Evolutionary conservation across 2,113 vertebrate species (phyloP).

Genomic region (Heterochromis multidens): DNA sequence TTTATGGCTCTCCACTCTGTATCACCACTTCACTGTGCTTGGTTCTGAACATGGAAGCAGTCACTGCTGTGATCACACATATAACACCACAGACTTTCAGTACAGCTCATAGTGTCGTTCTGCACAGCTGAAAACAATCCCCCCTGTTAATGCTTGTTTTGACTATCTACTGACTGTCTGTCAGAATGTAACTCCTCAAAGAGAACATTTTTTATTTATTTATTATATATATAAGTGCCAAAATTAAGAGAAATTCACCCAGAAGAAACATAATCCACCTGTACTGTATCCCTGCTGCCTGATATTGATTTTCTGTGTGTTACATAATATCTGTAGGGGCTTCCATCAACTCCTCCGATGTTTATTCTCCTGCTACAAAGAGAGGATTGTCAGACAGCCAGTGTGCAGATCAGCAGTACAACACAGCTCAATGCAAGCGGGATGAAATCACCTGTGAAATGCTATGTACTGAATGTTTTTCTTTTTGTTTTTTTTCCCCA

Average conservation of each 20-base stretch:
- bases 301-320: slow-evolving; percentile 45
- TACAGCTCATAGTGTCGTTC: background rate
- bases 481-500: background rate
- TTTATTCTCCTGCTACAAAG: slow-evolving; percentile 41
- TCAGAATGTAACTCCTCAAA: background rate
- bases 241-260: background rate
- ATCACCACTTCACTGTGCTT: background rate
- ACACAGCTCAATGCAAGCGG: slow-evolving; percentile 34
- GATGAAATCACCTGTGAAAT: slow-evolving; percentile 51
- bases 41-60: background rate
- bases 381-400: slow-evolving; percentile 49
- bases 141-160: background rate
- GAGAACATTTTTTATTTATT: background rate
- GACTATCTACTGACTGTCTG: background rate
- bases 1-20: background rate
- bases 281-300: background rate
- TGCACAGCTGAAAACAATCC: background rate
- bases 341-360: slow-evolving; percentile 29
- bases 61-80: slow-evolving; percentile 12
- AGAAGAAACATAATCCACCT: background rate
- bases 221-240: background rate
- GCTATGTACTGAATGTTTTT: background rate
- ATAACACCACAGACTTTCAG: background rate
- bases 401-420: slow-evolving; percentile 33
- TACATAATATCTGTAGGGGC: slow-evolving; percentile 52